Evolutionary conservation across 2,888 invertebrate species (phyloP).

Genomic region (Acleris literana): DNA sequence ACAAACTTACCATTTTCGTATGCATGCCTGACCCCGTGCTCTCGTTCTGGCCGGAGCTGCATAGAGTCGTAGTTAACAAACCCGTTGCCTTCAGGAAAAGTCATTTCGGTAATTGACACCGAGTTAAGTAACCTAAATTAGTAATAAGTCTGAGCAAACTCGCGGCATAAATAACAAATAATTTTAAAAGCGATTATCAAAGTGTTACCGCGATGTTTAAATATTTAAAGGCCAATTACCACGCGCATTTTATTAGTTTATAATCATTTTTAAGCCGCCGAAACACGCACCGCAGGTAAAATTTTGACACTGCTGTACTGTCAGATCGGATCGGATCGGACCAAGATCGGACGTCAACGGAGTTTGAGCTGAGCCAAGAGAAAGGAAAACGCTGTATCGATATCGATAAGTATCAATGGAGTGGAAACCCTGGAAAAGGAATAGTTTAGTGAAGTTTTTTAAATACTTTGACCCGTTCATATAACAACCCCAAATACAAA

Average conservation of each 20-base stretch:
- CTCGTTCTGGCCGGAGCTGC: constrained; percentile 47
- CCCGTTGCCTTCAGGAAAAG: constrained; percentile 62
- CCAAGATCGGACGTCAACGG: too few relatives aligned
- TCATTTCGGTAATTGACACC: constrained; percentile 59
- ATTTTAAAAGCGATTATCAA: background rate
- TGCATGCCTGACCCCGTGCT: constrained; percentile 58
- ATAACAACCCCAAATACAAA: too few relatives aligned
- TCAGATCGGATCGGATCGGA: too few relatives aligned
- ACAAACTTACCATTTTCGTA: constrained; percentile 63
- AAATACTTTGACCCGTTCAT: too few relatives aligned
- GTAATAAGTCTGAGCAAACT: constrained; percentile 23
- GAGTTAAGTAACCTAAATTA: constrained; percentile 56
- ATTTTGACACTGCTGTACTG: too few relatives aligned
- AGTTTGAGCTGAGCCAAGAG: too few relatives aligned
- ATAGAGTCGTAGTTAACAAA: constrained; percentile 51
- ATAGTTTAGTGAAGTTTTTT: too few relatives aligned
- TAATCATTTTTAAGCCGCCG: too few relatives aligned
- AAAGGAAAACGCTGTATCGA: too few relatives aligned
- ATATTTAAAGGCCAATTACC: background rate
- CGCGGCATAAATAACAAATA: constrained; percentile 17
- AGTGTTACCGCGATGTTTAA: background rate
- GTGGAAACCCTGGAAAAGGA: too few relatives aligned
- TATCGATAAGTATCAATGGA: too few relatives aligned
- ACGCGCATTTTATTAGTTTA: constrained; percentile 4
- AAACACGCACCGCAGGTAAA: too few relatives aligned